Percentiles rank a stretch among this genome's conserved stretches.
Evolutionary conservation across 1,140 invertebrate species (phyloP).

Genomic region (Mizuhopecten yessoensis): DNA sequence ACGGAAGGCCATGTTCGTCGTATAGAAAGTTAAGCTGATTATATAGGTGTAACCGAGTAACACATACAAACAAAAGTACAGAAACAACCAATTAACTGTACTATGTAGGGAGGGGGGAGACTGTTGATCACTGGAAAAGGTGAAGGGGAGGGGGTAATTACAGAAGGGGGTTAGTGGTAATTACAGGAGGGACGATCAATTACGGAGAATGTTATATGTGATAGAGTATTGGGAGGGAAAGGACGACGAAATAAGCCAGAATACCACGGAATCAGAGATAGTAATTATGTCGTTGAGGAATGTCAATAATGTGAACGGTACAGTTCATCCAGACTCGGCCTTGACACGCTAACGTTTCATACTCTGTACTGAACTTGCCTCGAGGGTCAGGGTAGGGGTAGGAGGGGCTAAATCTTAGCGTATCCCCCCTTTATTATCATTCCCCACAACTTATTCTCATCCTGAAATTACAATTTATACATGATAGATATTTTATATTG

Average conservation of each 20-base stretch:
- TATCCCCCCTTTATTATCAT: no score
- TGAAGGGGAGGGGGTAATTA: no score
- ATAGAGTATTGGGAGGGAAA: not conserved
- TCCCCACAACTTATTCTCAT: no score
- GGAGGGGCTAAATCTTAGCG: not conserved
- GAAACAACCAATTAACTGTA: not conserved
- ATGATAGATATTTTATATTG: no score
- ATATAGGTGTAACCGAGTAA: not conserved
- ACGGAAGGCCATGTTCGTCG: no score
- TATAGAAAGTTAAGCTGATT: conserved; percentile 1
- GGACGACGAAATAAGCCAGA: not conserved
- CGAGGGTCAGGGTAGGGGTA: not conserved
- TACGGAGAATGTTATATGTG: not conserved
- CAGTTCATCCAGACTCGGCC: not conserved
- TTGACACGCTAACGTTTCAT: not conserved
- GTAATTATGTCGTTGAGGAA: not conserved
- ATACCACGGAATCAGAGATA: not conserved
- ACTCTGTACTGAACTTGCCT: not conserved
- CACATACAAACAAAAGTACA: not conserved
- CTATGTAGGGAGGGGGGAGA: not conserved
- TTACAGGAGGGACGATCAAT: not conserved
- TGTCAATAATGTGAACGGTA: not conserved
- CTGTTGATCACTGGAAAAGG: not conserved
- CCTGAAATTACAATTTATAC: no score
- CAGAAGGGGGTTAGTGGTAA: not conserved